Conservation (phyloP, 1,140 invertebrate genomes). For the Chironomus striatipennis region DNA sequence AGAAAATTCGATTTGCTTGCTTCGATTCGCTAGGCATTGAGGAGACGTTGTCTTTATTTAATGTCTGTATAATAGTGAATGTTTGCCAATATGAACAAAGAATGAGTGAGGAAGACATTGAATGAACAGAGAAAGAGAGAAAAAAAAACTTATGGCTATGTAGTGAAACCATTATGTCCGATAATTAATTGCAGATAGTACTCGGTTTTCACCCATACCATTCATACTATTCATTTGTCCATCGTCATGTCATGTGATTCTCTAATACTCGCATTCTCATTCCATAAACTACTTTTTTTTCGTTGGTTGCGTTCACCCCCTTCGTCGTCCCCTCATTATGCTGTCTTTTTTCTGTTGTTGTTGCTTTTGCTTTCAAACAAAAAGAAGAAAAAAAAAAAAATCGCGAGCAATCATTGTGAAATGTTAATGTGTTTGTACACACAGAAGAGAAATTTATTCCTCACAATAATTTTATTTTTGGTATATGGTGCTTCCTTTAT, state of each 20-base stretch:
- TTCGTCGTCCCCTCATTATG: background rate
- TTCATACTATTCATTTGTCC: background rate
- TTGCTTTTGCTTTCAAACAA: background rate
- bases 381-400: too few species aligned
- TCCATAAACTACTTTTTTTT: background rate
- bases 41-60: constrained; percentile 19
- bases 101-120: background rate
- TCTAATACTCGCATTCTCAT: background rate
- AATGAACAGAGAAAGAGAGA: background rate
- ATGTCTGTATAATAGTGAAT: constrained; percentile 1
- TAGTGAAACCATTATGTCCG: constrained; percentile 21
- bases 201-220: background rate
- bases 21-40: background rate
- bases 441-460: background rate
- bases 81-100: background rate
- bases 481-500: background rate
- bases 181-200: constrained; percentile 22
- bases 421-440: constrained; percentile 23
- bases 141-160: constrained; percentile 10
- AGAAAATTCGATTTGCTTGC: background rate
- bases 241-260: background rate
- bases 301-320: background rate
- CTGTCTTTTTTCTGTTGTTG: background rate
- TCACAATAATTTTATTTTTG: background rate
- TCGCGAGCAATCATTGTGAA: constrained; percentile 17